These are phyloP conservation scores for Hirundichthys speculiger DNA, from an alignment of 2,113 vertebrate species.

Conservation along the genomic window DNA sequence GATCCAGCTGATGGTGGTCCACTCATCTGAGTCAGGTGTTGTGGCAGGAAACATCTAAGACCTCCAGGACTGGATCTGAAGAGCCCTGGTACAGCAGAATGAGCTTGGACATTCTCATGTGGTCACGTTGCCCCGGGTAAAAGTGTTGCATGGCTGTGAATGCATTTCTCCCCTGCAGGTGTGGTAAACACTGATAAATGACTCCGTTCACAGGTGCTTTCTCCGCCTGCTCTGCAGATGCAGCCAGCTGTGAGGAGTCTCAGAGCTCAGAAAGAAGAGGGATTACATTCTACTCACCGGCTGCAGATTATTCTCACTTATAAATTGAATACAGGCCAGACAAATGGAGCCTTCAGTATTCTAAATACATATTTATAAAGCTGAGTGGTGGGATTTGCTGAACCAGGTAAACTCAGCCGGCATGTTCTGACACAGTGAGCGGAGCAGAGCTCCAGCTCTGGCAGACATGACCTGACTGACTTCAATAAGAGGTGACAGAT, in stretches of 20 bases:
- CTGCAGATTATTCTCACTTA: constrained; percentile 57
- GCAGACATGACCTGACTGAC: constrained; percentile 44
- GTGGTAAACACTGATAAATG: constrained; percentile 11
- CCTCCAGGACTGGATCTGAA: too few species aligned
- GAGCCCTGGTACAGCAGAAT: too few species aligned
- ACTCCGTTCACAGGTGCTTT: neutral
- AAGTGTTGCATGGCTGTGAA: neutral
- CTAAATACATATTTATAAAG: constrained; percentile 59
- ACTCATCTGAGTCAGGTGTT: too few species aligned
- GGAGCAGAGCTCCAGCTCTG: constrained; percentile 7
- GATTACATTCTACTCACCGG: constrained; percentile 55
- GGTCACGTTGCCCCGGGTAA: neutral
- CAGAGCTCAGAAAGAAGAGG: constrained; percentile 36
- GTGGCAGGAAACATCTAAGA: too few species aligned
- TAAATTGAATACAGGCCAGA: constrained; percentile 52
- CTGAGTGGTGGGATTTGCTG: constrained; percentile 52
- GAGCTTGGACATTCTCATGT: too few species aligned
- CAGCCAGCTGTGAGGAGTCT: constrained; percentile 26
- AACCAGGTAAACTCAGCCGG: constrained; percentile 17
- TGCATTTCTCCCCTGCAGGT: constrained; percentile 6
- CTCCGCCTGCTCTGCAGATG: constrained; percentile 4
- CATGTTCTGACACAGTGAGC: constrained; percentile 13
- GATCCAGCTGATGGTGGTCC: too few species aligned
- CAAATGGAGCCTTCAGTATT: constrained; percentile 40
- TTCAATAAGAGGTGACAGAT: constrained; percentile 38